phyloP scores from a whole-genome alignment of 2,797 vertebrate genomes.

The Poecilia velifera region DNA sequence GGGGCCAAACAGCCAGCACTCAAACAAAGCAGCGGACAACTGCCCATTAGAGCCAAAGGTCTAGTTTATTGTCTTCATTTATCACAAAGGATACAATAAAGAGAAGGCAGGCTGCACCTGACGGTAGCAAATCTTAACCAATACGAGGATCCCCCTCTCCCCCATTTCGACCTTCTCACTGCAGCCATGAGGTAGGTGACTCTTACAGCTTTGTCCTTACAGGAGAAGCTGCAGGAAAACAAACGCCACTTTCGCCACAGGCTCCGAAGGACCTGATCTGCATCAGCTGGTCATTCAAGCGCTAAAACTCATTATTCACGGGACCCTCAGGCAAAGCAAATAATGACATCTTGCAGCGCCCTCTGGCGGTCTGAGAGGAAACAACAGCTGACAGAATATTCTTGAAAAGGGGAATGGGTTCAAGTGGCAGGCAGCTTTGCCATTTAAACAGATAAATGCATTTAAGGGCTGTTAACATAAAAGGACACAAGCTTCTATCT shows the following conservation, averaged over 20 bases:
- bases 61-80: conserved; percentile 57
- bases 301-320: conserved; percentile 30
- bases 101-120: conserved; percentile 13
- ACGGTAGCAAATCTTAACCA: conserved; percentile 27
- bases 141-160: conserved; percentile 12
- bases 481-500: background rate
- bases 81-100: conserved; percentile 53
- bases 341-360: conserved; percentile 57
- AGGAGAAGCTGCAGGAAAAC: conserved; percentile 7
- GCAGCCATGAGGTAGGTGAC: conserved; percentile 17
- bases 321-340: conserved; percentile 14
- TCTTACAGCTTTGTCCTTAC: conserved; percentile 12
- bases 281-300: conserved; percentile 33
- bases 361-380: conserved; percentile 65
- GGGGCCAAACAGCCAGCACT: conserved; percentile 45
- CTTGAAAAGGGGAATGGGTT: background rate
- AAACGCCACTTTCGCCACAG: conserved; percentile 9
- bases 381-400: background rate
- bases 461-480: background rate
- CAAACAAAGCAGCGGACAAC: conserved; percentile 36
- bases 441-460: conserved; percentile 17
- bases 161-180: conserved; percentile 15
- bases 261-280: conserved; percentile 17
- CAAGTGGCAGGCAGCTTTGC: background rate
- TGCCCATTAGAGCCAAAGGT: conserved; percentile 55